These are phyloP conservation scores for Neostethus bicornis DNA, from an alignment of 2,797 vertebrate species.

Conservation along the genomic window DNA sequence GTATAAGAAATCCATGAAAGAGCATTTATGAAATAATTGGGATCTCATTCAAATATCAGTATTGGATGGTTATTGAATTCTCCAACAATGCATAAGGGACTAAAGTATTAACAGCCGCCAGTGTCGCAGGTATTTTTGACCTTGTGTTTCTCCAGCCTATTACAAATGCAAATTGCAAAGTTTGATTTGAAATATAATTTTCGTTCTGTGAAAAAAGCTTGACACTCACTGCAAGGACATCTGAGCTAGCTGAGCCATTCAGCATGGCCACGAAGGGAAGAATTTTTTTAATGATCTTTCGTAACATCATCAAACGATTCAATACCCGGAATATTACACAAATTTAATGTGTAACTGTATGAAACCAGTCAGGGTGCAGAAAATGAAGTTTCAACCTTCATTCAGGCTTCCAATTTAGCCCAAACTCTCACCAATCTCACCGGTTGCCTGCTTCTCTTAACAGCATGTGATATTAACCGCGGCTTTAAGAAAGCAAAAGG, in stretches of 20 bases:
- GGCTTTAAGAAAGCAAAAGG: slow-evolving; percentile 38
- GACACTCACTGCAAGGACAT: slow-evolving; percentile 55
- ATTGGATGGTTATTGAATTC: slow-evolving; percentile 41
- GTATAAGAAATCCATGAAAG: slow-evolving; percentile 17
- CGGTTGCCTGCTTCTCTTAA: slow-evolving; percentile 40
- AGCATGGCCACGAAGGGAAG: slow-evolving; percentile 68
- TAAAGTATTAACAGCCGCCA: slow-evolving; percentile 29
- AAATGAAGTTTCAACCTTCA: slow-evolving; percentile 67
- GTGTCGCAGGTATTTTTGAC: slow-evolving; percentile 33
- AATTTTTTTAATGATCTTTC: slow-evolving; percentile 70
- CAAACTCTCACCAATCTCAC: slow-evolving; percentile 42
- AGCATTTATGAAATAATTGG: slow-evolving; percentile 22
- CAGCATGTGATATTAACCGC: slow-evolving; percentile 32
- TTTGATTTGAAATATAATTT: slow-evolving; percentile 75
- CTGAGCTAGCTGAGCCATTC: slow-evolving; percentile 54
- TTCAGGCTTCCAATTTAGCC: slow-evolving; percentile 54
- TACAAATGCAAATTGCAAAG: slow-evolving; percentile 63
- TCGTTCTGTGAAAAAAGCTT: slow-evolving; percentile 43
- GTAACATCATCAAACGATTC: slow-evolving; percentile 74
- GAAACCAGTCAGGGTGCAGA: slow-evolving; percentile 71
- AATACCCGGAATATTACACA: slow-evolving; percentile 62
- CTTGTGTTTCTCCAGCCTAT: slow-evolving; percentile 56
- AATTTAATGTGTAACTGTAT: slow-evolving; percentile 71
- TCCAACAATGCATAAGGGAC: slow-evolving; percentile 22
- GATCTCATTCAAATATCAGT: slow-evolving; percentile 31